Conservation (phyloP, 2,797 vertebrate genomes). For the Takifugu rubripes region DNA sequence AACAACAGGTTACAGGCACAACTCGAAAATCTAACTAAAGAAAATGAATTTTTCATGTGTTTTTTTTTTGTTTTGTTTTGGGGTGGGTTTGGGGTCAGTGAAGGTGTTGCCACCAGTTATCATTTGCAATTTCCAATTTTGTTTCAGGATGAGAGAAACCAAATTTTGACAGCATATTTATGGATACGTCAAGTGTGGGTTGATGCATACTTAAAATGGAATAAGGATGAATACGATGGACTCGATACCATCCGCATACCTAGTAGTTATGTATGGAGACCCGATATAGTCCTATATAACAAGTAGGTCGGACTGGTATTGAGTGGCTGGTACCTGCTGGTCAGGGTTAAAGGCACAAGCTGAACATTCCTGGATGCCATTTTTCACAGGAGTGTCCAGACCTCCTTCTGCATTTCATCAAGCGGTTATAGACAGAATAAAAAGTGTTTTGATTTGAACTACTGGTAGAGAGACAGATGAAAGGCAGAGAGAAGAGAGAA, state of each 20-base stretch:
- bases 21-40: no score
- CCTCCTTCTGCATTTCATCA: slow-evolving; percentile 49
- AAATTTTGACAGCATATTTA: slow-evolving; percentile 89
- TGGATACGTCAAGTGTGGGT: slow-evolving; percentile 93
- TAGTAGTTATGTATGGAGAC: slow-evolving; percentile 91
- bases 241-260: slow-evolving; percentile 90
- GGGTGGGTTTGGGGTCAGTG: no score
- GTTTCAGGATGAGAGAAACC: slow-evolving; percentile 89
- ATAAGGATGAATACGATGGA: slow-evolving; percentile 84
- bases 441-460: neutral
- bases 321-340: slow-evolving; percentile 22
- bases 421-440: neutral
- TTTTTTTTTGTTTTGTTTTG: neutral
- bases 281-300: slow-evolving; percentile 94
- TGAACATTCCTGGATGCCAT: slow-evolving; percentile 46
- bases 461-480: slow-evolving; percentile 20
- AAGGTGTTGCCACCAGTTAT: neutral
- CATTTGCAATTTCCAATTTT: slow-evolving; percentile 21
- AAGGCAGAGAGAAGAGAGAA: slow-evolving; percentile 47
- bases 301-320: slow-evolving; percentile 80
- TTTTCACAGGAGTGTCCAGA: slow-evolving; percentile 50
- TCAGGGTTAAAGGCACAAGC: slow-evolving; percentile 53
- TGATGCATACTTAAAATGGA: slow-evolving; percentile 85
- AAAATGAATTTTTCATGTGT: neutral
- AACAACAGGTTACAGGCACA: no score